Conservation (phyloP, 2,113 vertebrate genomes). For the Bubo bubo region DNA sequence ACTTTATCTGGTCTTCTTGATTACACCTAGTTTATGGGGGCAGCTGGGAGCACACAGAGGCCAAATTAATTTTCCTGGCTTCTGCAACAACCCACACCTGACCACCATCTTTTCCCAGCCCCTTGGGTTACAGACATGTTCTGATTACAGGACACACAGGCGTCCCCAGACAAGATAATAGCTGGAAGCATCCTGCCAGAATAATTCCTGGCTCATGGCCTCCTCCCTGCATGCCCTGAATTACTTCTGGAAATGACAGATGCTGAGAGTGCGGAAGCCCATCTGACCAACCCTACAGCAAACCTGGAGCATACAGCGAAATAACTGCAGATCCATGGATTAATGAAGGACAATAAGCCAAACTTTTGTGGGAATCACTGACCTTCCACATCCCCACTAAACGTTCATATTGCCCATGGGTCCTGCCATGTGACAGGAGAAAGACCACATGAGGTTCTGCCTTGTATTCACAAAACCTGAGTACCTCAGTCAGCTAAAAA, state of each 20-base stretch:
- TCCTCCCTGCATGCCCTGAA: not conserved
- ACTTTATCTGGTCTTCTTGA: not conserved
- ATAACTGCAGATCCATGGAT: not conserved
- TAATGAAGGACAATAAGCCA: not conserved
- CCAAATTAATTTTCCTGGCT: not conserved
- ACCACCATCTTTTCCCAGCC: not conserved
- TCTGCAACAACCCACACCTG: not conserved
- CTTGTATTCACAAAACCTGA: not conserved
- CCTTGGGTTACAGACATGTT: not conserved
- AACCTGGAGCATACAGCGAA: not conserved
- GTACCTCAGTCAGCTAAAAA: constrained; percentile 7
- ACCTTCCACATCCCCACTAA: not conserved
- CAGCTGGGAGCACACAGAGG: not conserved
- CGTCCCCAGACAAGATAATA: not conserved
- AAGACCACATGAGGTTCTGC: constrained; percentile 14
- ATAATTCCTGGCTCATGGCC: not conserved
- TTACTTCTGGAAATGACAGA: constrained; percentile 19
- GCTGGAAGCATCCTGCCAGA: not conserved
- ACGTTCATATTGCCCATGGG: not conserved
- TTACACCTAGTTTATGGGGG: rapidly evolving
- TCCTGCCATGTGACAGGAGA: not conserved
- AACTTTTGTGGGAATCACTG: not conserved
- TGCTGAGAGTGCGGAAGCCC: not conserved
- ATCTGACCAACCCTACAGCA: not conserved
- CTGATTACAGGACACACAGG: not conserved